phyloP scores from a whole-genome alignment of 2,797 vertebrate species.

The Lepidocolaptes lacrymiger region DNA sequence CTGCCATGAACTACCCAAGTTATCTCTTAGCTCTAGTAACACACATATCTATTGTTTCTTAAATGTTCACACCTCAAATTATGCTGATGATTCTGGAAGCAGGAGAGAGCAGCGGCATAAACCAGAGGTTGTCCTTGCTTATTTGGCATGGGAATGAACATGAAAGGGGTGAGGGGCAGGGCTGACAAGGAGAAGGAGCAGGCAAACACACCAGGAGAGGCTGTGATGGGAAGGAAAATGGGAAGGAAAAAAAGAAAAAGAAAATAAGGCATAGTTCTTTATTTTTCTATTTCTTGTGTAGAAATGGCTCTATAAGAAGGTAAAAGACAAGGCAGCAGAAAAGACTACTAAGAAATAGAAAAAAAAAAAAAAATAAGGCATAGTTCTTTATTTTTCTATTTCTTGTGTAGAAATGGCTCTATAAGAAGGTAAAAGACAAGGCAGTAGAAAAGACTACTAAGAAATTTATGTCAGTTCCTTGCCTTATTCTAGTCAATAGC shows the following conservation, averaged over 20 bases:
- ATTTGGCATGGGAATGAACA: background rate
- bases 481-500: background rate
- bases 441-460: background rate
- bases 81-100: background rate
- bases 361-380: background rate
- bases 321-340: background rate
- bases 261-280: fast-evolving
- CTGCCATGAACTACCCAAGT: background rate
- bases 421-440: background rate
- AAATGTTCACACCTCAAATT: background rate
- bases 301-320: background rate
- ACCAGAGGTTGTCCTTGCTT: fast-evolving
- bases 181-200: background rate
- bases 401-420: background rate
- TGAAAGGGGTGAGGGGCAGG: background rate
- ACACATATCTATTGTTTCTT: background rate
- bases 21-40: background rate
- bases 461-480: background rate
- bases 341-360: background rate
- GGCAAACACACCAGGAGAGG: background rate
- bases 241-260: background rate
- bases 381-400: fast-evolving
- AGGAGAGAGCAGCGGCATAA: background rate
- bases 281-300: background rate
- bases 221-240: background rate